Percentiles rank a stretch among this genome's conserved stretches.
Evolutionary conservation across 2,113 vertebrate species (phyloP).

Genomic region (Callithrix jacchus): DNA sequence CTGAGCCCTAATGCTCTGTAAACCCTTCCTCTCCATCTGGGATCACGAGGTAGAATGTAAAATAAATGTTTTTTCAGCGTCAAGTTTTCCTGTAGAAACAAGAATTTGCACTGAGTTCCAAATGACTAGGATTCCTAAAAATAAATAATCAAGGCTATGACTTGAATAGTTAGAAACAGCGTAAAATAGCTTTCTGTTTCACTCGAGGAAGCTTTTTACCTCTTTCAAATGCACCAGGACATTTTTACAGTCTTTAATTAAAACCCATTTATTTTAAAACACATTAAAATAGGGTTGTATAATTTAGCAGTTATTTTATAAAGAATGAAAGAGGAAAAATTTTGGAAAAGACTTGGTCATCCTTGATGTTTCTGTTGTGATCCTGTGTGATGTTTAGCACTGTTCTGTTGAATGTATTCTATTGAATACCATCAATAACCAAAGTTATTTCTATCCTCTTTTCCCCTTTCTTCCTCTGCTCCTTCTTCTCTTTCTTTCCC

Average conservation of each 20-base stretch:
- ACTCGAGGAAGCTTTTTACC: neutral
- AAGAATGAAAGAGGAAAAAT: neutral
- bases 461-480: neutral
- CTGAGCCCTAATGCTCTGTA: neutral
- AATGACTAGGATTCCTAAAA: slow-evolving; percentile 47
- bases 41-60: neutral
- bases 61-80: slow-evolving; percentile 8
- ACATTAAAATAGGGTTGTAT: neutral
- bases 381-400: neutral
- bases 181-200: neutral
- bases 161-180: slow-evolving; percentile 24
- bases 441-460: neutral
- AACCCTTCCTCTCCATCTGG: neutral
- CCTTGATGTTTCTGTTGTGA: slow-evolving; percentile 15
- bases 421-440: neutral
- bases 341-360: neutral
- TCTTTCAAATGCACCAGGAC: neutral
- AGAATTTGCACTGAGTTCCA: neutral
- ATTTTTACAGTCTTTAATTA: slow-evolving; percentile 21
- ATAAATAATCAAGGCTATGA: neutral
- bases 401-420: neutral
- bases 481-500: neutral
- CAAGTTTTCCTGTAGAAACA: slow-evolving; percentile 30
- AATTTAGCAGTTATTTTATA: slow-evolving; percentile 1
- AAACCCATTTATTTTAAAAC: slow-evolving; percentile 22